Evolutionary conservation across 2,888 invertebrate genomes (phyloP), one percentile per base, ranked within the genome.

Genomic region (Patella pellucida): DNA sequence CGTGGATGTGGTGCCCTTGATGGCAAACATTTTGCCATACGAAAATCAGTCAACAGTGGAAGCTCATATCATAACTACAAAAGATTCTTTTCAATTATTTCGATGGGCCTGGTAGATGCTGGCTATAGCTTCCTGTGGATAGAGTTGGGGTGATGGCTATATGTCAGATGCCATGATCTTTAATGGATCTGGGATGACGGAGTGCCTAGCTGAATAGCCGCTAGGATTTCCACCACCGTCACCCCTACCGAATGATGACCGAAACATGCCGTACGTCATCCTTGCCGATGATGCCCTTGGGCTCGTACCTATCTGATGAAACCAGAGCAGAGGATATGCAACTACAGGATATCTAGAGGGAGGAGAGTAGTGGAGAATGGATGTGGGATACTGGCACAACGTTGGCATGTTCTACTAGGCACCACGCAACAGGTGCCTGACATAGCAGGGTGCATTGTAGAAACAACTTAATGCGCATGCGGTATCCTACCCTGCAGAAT

Each of bases 261-360:
- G 41, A 68, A 68, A 74, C 41, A 80, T 75, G 51, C 81, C 81
- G 14, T 82, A 81, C 77, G 80, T 84, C 74, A 52, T 83, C 69
- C 70, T 83, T 68, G 85, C 78, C 27, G 83, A 83, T 71, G 81
- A 84, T 73, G 83, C 83, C 5, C 82, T 85, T 80, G 79, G 73
- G 3, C 77, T 85, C 72, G 79, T 27, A 77, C 78, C 23, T 74
- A 76, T 68, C 62, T 83, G 68, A 81, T 85, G 80, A 85, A 84
- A 67, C 83, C 81, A 51, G 81, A 82, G 41, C 76, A 85, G 76
- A 31, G 74, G 23, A 84, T 83, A 41, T 77, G 68, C 78, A 85
- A 84, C 76, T 85, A 84, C 80, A 75, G 82, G 68, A 75, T 84
- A 16, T 81, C 76, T 23, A 56, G 83, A 52, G 84, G 74, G n/a